These are phyloP conservation scores for Delichon dasypus DNA, from an alignment of 2,797 vertebrate species.

Conservation along the genomic window DNA sequence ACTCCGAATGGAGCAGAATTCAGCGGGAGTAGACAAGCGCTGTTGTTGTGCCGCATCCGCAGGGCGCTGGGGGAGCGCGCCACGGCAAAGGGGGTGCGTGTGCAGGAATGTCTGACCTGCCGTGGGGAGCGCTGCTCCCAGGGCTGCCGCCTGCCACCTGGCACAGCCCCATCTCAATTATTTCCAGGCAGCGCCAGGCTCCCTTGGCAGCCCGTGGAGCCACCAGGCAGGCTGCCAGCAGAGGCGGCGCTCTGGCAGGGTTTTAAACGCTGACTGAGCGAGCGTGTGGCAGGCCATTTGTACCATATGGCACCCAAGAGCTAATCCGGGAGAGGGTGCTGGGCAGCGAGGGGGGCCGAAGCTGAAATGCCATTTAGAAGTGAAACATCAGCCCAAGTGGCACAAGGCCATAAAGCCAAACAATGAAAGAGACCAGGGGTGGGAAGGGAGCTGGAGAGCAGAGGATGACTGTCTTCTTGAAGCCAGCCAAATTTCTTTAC, in stretches of 20 bases:
- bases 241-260: constrained; percentile 72
- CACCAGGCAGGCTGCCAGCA: constrained; percentile 69
- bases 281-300: constrained; percentile 64
- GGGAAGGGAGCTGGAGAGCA: background rate
- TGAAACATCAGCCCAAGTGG: constrained; percentile 59
- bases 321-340: constrained; percentile 73
- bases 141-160: background rate
- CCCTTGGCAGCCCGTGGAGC: constrained; percentile 32
- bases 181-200: constrained; percentile 41
- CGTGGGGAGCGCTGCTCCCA: background rate
- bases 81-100: fast-evolving
- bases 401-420: constrained; percentile 59
- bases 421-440: constrained; percentile 14
- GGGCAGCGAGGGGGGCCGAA: constrained; percentile 52
- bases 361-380: constrained; percentile 76
- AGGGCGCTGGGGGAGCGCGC: fast-evolving
- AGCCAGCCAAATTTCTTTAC: background rate
- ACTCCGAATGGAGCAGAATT: fast-evolving
- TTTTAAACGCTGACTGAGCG: constrained; percentile 42
- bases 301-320: constrained; percentile 76
- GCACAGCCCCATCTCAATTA: constrained; percentile 64
- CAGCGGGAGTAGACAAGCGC: fast-evolving
- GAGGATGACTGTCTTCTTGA: background rate
- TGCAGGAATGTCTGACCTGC: background rate
- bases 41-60: fast-evolving